Percentiles rank a stretch among this genome's conserved stretches.
Conservation (phyloP, 2,797 vertebrate genomes). For the Chromis chromis region DNA sequence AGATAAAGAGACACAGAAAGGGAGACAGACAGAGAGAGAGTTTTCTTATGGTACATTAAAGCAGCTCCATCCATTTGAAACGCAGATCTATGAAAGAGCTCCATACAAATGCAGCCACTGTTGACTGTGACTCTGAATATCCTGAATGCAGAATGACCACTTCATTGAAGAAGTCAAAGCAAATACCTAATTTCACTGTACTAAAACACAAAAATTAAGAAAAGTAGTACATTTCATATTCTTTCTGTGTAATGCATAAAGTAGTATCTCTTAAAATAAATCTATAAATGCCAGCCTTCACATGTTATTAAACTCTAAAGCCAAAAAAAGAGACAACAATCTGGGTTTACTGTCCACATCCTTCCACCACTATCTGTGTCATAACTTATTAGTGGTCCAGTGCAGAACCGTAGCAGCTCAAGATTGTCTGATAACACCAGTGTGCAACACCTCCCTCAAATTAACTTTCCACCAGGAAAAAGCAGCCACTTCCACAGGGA, state of each 20-base stretch:
- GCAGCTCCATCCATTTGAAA: constrained; percentile 44
- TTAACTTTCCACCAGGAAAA: constrained; percentile 68
- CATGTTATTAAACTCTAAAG: not conserved
- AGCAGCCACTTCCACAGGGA: constrained; percentile 51
- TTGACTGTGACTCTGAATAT: constrained; percentile 56
- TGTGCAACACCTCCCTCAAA: constrained; percentile 48
- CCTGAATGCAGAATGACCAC: constrained; percentile 7
- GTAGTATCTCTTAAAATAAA: no score
- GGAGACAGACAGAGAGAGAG: constrained; percentile 1
- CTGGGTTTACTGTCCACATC: not conserved
- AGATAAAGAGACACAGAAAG: not conserved
- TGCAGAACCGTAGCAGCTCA: constrained; percentile 20
- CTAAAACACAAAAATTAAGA: not conserved
- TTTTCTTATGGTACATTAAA: constrained; percentile 18
- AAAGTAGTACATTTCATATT: not conserved
- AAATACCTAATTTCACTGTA: not conserved
- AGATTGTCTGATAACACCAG: constrained; percentile 3
- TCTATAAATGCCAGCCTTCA: not conserved
- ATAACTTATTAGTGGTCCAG: constrained; percentile 5
- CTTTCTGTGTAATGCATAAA: not conserved
- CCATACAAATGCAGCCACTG: constrained; percentile 46
- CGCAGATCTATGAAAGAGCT: constrained; percentile 26
- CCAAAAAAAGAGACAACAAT: no score
- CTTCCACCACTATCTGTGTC: no score
- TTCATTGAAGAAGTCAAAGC: not conserved